Base-by-base conservation (phyloP, 1,140 invertebrate genomes). In the Chlorops oryzae region DNA sequence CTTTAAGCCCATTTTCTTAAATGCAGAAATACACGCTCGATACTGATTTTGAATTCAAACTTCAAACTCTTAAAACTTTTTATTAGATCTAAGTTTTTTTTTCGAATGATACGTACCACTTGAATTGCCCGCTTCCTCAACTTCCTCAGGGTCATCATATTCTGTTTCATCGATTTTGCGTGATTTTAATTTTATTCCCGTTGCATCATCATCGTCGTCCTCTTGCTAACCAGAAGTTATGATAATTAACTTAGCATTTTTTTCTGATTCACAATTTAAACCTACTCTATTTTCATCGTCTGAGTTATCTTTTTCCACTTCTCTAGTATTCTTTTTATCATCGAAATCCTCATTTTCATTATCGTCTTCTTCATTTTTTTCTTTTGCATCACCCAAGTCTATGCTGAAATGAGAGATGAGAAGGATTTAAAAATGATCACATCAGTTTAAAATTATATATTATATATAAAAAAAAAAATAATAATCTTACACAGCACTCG, bases 141-240 rank as follows among this genome's bases (percentile, higher is more conserved):
- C 83, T 38, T 87, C 87, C 48, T 86, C 86, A 1, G 81, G 81
- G 63, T 92, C 90, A 56, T 92, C 87, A 61, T 88, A 86, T 34
- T 89, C 89, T 35, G 82, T 80, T 46, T 82, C 80, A 54, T 83
- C 79, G 32, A 80, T 73, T 51, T 81, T 80, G 54, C 81, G 77
- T 35, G 70, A 73, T 54, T 74, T 77, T 2, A 73, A 74, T 60
- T 80, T 81, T 5, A 73, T 70, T 21, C 76, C 74, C 15, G 81
- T 84, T 0, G 80, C 78, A 34, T 80, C 77, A 50, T 81, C 77
- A 43, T 83, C 78, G 25, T 80, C 76, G 49, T 76, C 65, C 0
- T 62, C 41, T 20, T 53, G 28, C 28, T 49, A 42, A n/a, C n/a
- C n/a, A n/a, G n/a, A n/a, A n/a, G n/a, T n/a, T n/a, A 23, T n/a